Percentiles rank a stretch among this genome's conserved stretches.
Conservation (phyloP, 2,113 vertebrate genomes). For the Lophura nycthemera region DNA sequence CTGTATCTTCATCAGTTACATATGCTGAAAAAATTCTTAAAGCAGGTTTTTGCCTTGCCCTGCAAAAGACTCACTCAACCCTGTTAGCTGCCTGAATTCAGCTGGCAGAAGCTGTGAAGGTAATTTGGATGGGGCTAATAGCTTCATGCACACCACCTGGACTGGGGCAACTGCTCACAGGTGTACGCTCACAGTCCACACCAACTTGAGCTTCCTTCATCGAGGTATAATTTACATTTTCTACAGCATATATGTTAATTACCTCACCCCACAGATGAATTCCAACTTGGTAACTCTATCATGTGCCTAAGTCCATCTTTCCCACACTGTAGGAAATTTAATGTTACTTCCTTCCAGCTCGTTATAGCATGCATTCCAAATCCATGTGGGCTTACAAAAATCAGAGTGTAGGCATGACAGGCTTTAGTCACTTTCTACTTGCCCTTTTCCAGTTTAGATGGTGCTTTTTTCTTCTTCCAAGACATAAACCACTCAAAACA, state of each 20-base stretch:
- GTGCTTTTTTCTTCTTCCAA: background rate
- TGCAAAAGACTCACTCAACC: background rate
- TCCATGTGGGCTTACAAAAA: background rate
- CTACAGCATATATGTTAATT: background rate
- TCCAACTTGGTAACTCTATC: background rate
- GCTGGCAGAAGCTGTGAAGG: background rate
- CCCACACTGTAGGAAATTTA: fast-evolving
- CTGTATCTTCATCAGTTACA: background rate
- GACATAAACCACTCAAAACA: background rate
- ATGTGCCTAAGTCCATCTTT: background rate
- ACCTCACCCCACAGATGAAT: background rate
- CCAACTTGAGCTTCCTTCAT: background rate
- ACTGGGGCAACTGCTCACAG: background rate
- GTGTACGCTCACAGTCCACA: background rate
- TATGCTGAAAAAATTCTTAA: background rate
- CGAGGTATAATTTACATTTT: background rate
- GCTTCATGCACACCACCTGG: background rate
- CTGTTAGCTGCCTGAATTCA: background rate
- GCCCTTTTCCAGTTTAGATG: background rate
- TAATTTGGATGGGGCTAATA: background rate
- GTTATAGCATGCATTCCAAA: background rate
- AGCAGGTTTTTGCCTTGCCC: background rate
- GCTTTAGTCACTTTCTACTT: background rate
- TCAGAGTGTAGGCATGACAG: background rate
- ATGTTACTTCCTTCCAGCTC: background rate